A percentile compares a stretch with the other conserved stretches of the same genome.
Evolutionary conservation across 2,113 vertebrate genomes (phyloP).

Genomic region (Anhinga rufa): DNA sequence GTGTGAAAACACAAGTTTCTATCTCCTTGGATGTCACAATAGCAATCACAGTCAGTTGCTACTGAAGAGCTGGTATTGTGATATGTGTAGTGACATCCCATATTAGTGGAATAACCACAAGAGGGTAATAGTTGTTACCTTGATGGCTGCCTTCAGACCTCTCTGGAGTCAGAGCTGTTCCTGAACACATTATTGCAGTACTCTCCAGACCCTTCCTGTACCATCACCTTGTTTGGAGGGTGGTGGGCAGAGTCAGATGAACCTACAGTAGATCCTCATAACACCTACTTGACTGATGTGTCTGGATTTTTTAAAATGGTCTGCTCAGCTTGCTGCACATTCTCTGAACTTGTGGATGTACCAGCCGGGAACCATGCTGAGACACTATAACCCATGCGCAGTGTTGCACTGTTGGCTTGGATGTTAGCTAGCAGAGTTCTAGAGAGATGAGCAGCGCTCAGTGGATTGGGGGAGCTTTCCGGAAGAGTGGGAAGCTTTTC

Average conservation of each 20-base stretch:
- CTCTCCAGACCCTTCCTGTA: background rate
- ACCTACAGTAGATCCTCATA: background rate
- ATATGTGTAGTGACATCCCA: background rate
- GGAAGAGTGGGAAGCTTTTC: background rate
- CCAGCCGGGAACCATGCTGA: background rate
- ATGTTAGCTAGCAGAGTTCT: background rate
- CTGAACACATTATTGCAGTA: background rate
- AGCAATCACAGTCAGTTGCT: background rate
- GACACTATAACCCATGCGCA: rapidly evolving
- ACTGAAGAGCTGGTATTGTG: background rate
- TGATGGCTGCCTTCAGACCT: background rate
- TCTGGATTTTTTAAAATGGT: background rate
- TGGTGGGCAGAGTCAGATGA: background rate
- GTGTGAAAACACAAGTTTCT: background rate
- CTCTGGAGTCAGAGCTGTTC: background rate
- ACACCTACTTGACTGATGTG: background rate
- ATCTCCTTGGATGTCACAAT: background rate
- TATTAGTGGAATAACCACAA: background rate
- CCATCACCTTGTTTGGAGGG: background rate
- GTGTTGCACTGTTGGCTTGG: background rate
- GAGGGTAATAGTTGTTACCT: background rate
- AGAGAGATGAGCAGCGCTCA: background rate
- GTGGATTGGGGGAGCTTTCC: background rate
- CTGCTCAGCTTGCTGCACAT: rapidly evolving
- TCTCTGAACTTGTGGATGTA: background rate